These are phyloP conservation scores for Ia io DNA, from an alignment of 2,113 vertebrate species.

Conservation along the genomic window DNA sequence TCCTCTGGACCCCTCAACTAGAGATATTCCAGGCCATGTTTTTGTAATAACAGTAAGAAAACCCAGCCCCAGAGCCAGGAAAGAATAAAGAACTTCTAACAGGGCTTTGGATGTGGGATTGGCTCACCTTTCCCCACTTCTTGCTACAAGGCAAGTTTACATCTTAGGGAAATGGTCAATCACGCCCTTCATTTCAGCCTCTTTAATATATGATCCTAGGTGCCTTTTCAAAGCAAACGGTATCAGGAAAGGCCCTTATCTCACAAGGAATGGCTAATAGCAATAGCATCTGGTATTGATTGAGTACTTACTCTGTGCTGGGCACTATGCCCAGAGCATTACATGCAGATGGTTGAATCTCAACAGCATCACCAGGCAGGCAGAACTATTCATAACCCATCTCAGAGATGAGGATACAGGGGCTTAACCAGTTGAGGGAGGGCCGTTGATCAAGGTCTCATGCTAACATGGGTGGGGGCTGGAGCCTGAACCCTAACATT, in stretches of 20 bases:
- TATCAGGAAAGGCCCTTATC: background rate
- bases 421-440: background rate
- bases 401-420: background rate
- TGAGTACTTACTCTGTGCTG: background rate
- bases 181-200: background rate
- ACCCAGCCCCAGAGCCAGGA: constrained; percentile 40
- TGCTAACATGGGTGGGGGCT: background rate
- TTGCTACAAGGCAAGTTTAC: background rate
- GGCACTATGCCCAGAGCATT: background rate
- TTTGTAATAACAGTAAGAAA: constrained; percentile 76
- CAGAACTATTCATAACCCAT: background rate
- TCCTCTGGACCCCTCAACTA: constrained; percentile 72
- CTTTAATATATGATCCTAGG: background rate
- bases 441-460: background rate
- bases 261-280: background rate
- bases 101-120: background rate
- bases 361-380: background rate
- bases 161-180: background rate
- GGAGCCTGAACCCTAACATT: background rate
- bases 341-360: background rate
- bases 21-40: constrained; percentile 74
- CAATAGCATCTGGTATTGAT: background rate
- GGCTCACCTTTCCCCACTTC: background rate
- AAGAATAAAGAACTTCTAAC: background rate
- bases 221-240: background rate